phyloP scores from a whole-genome alignment of 2,113 vertebrate genomes.

The Zosterops borbonicus region DNA sequence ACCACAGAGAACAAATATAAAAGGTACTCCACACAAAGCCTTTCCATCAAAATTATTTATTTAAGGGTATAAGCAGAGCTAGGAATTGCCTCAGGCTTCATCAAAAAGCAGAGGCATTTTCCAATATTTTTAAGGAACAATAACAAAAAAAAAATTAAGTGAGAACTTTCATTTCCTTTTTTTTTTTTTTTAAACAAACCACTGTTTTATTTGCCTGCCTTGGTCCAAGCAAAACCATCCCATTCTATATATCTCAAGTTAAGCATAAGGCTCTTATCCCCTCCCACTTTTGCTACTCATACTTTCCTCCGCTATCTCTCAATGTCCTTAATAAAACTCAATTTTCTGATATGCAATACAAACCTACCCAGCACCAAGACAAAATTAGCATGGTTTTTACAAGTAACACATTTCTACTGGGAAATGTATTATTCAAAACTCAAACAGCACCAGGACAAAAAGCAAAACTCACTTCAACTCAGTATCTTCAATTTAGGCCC shows the following conservation, averaged over 20 bases:
- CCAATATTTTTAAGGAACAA: neutral
- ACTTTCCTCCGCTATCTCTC: neutral
- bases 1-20: neutral
- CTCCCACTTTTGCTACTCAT: neutral
- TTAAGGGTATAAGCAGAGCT: neutral
- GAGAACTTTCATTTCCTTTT: neutral
- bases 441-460: neutral
- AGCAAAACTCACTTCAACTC: neutral
- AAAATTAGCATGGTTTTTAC: neutral
- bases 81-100: neutral
- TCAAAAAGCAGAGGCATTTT: neutral
- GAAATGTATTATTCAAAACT: neutral
- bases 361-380: neutral
- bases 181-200: neutral
- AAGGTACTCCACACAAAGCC: neutral
- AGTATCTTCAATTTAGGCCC: neutral
- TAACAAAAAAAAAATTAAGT: neutral
- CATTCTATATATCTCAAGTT: neutral
- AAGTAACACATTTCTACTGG: neutral
- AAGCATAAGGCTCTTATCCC: neutral
- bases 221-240: neutral
- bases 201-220: neutral
- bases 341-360: neutral
- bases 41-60: neutral
- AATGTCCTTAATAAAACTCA: neutral